These are phyloP conservation scores for Chirona hameri DNA, from an alignment of 2,888 invertebrate species.

Conservation along the genomic window DNA sequence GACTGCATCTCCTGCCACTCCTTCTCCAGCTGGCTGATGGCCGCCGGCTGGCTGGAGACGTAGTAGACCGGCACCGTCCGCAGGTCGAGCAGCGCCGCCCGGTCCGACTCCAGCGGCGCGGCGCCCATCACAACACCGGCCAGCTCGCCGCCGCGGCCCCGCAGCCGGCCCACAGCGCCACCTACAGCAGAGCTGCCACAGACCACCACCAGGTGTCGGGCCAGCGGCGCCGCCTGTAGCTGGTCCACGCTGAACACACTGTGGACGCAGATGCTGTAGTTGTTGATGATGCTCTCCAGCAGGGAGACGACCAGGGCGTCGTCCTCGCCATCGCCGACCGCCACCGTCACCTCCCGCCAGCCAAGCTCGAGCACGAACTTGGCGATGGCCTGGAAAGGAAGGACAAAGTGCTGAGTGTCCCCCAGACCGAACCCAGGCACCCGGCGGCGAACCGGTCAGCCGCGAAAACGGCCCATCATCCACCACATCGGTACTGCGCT, in stretches of 20 bases:
- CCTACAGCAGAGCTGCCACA: background rate
- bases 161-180: background rate
- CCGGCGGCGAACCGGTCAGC: background rate
- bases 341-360: slow-evolving; percentile 1
- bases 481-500: background rate
- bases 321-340: background rate
- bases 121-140: background rate
- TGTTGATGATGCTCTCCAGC: background rate
- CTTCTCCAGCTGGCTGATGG: background rate
- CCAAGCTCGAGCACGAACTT: background rate
- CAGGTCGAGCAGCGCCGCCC: background rate
- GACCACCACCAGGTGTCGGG: slow-evolving; percentile 4
- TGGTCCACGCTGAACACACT: background rate
- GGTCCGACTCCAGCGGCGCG: background rate
- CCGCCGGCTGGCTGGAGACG: background rate
- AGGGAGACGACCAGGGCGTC: background rate
- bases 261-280: slow-evolving; percentile 1
- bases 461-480: background rate
- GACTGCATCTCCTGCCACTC: slow-evolving; percentile 25
- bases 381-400: background rate
- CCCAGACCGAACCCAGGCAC: background rate
- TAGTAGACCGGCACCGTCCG: background rate
- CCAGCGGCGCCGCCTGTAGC: background rate
- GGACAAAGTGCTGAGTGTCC: too few species aligned
- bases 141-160: background rate